Evolutionary conservation across 1,140 invertebrate genomes (phyloP), one percentile per base, ranked within the genome.

Genomic region (Meloidogyne floridensis): DNA sequence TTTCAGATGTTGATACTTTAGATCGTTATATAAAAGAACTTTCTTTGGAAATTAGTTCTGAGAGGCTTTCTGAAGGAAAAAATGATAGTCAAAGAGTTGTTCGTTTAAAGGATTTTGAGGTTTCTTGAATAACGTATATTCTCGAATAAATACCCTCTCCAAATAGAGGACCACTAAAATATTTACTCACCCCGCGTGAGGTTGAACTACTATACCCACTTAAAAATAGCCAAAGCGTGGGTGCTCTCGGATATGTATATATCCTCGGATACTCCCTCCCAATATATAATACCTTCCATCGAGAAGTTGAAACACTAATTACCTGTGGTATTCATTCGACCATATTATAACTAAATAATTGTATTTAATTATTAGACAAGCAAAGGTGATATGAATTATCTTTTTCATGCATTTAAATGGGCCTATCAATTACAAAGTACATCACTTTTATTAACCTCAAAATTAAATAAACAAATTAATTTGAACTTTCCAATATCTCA

Each of bases 401-500:
- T 85, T 11, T 84, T 86, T 72, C 42, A 84, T 54, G 84, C 84
- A 9, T 84, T 83, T 42, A 86, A 86, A 84, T 79, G 71, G 32
- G 83, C 84, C 4, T 84, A 65, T 56, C n/a, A 84, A 8, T 43
- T 84, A n/a, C 83, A 84, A 56, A 47, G 59, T 13, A 77, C 47
- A 43, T 47, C 47, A 11, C 10, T 84, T 78, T 13, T 11, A 42
- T 47, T 18, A 11, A 84, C 83, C 53, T 76, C n/a, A 20, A n/a
- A 10, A 65, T n/a, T 65, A 65, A 65, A n/a, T 65, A 65, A 65
- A 65, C 8, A 82, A n/a, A 65, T 87, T 59, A n/a, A 75, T 15
- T 83, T 85, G 20, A 59, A 74, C 53, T 87, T 73, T 77, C 84
- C 84, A 11, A 53, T 78, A 53, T 76, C 86, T 42, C 72, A 65